Evolutionary conservation across 2,888 invertebrate genomes (phyloP).

Genomic region (Limnephilus marmoratus): DNA sequence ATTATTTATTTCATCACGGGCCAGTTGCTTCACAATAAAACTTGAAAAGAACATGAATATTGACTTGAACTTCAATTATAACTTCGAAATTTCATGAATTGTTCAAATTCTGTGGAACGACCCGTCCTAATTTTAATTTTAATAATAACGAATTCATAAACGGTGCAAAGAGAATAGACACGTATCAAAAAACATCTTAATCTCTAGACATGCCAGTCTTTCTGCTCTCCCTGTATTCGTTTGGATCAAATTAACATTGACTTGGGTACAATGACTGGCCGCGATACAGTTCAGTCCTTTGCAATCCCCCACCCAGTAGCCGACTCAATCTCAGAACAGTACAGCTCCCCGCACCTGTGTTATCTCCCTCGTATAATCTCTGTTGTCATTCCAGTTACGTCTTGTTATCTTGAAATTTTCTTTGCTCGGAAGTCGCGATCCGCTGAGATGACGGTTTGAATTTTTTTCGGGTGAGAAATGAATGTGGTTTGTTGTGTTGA

Average conservation of each 20-base stretch:
- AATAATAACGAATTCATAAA: not conserved
- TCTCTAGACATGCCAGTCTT: not conserved
- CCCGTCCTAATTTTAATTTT: no score
- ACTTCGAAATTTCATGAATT: no score
- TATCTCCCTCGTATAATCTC: not conserved
- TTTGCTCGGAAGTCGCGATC: not conserved
- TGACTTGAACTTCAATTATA: no score
- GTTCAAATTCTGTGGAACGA: no score
- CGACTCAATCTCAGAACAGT: not conserved
- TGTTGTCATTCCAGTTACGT: not conserved
- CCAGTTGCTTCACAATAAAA: no score
- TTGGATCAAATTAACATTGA: conserved; percentile 54
- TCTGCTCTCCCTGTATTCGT: conserved; percentile 23
- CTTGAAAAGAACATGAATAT: no score
- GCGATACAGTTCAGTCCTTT: conserved; percentile 35
- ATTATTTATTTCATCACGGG: no score
- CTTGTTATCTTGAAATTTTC: not conserved
- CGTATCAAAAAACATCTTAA: not conserved
- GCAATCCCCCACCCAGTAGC: conserved; percentile 6
- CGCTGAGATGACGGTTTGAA: not conserved
- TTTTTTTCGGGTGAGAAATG: not conserved
- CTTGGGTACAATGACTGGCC: conserved; percentile 52
- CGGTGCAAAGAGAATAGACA: not conserved
- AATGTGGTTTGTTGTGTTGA: not conserved
- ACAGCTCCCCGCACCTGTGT: not conserved